phyloP scores from a whole-genome alignment of 2,113 vertebrate species.

The Pholis gunnellus region DNA sequence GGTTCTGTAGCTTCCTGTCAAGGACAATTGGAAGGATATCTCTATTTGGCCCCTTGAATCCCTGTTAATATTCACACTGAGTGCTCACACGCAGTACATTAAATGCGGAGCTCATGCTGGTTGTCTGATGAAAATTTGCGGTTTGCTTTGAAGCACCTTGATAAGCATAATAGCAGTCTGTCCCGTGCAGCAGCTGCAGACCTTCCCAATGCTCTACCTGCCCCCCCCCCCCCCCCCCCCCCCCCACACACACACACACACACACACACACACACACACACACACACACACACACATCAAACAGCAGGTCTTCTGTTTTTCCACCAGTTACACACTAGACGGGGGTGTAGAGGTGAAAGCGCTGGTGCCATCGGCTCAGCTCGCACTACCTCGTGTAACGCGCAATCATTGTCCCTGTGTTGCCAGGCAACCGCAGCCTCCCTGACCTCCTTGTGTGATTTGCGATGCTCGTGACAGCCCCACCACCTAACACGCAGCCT shows the following conservation, averaged over 20 bases:
- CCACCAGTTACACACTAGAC: slow-evolving; percentile 1
- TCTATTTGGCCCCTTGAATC: neutral
- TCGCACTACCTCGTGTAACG: neutral
- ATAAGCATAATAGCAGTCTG: neutral
- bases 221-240: neutral
- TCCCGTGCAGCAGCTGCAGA: slow-evolving; percentile 26
- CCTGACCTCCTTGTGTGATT: slow-evolving; percentile 33
- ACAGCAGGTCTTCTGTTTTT: slow-evolving; percentile 7
- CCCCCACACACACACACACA: too few species aligned
- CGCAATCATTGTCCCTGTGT: slow-evolving; percentile 51
- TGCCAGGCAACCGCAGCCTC: slow-evolving; percentile 63
- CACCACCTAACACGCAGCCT: neutral
- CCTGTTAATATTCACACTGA: neutral
- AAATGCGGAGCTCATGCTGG: neutral
- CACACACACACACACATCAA: too few species aligned
- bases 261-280: too few species aligned
- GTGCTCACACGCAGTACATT: neutral
- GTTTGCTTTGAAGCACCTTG: slow-evolving; percentile 1
- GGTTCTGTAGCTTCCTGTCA: neutral
- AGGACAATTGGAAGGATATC: neutral
- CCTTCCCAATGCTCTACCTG: slow-evolving; percentile 14
- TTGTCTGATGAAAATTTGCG: neutral
- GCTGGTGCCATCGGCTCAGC: neutral
- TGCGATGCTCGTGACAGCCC: neutral
- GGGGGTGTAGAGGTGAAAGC: neutral